Base-by-base conservation (phyloP, 2,113 vertebrate genomes). In the Euleptes europaea region DNA sequence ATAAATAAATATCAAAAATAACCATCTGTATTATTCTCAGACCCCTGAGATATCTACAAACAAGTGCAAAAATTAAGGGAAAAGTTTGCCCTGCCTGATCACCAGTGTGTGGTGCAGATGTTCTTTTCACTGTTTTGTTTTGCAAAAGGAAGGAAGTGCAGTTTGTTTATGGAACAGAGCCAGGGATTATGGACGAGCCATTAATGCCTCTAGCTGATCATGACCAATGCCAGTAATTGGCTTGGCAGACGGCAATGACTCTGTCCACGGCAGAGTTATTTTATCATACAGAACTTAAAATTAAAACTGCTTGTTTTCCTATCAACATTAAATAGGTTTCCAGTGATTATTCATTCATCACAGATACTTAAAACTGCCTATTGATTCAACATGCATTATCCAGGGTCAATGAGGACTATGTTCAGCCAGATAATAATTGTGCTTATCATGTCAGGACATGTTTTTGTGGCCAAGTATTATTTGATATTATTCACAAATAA, bases 211-310 rank as follows among this genome's bases (percentile, higher is more conserved):
- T 1, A 79, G 71, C 51, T 74, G 31, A 57, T 49, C 49, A 57
- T 77, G 49, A 57, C 14, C 69, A 57, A 80, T 82, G 75, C 42
- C 54, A 26, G 23, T n/a, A 38, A 60, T 0, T 69, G 65, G 82
- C 76, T 60, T 85, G 77, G 66, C 31, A 73, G 23, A 23, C 0
- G 47, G 9, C 10, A 42, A 44, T 1, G n/a, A 84, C 42, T 57
- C 12, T 71, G 38, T 4, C 77, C 0, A 0, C 77, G 21, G 15
- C 69, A 0, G 0, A 23, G 54, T 10, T 2, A 44, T 17, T 65
- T 44, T 65, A 2, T 51, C 3, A 2, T 5, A 21, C 0, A 7
- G 11, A 85, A 71, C 44, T 31, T 35, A 85, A n/a, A 85, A 81
- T 0, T 2, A 40, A 89, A 84, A 81, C 1, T 74, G 23, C 21